Base-by-base conservation (phyloP, 1,140 invertebrate species). In the Listronotus oregonensis region DNA sequence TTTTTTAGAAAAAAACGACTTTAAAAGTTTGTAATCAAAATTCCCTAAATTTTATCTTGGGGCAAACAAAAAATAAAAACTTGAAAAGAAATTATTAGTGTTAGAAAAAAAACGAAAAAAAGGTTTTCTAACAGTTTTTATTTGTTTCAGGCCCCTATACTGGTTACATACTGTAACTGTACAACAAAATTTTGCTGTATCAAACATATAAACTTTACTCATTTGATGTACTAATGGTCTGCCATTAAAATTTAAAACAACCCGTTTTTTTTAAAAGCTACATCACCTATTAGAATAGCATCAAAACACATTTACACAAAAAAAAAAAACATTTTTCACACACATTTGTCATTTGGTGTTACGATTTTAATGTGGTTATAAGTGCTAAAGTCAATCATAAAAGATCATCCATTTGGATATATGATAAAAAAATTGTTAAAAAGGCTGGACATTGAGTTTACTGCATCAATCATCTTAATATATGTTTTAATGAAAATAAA, bases 371-470 rank as follows among this genome's bases (percentile, higher is more conserved):
- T 21, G 21, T 31, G 40, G 21, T 31, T 60, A 59, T 47, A 59
- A 66, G 50, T 60, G 64, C 64, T 66, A 66, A 66, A 60, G 57
- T 66, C 64, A 66, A 66, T 66, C 55, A 66, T 8, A 47, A 21
- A 47, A 34, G 32, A 14, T 66, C 43, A 34, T 12, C 12, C 11
- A 32, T 31, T 11, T 59, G 46, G 44, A 59, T 34, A 46, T 66
- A 46, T 66, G 57, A 59, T 60, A 66, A 66, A 59, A 66, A 57
- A 66, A 50, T 66, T 66, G 47, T 54, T 64, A 14, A 58, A 11
- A 57, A 50, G 57, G 57, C 57, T 66, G 62, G 62, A 64, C 43
- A 57, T 64, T 64, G 62, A 15, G 50, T 66, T 66, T 66, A 60
- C 59, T 31, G 47, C 11, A 27, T 52, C 11, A 52, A 43, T 39